Percentiles rank a stretch among this genome's conserved stretches.
Conservation (phyloP, 2,888 invertebrate genomes). For the Ectemnius continuus region DNA sequence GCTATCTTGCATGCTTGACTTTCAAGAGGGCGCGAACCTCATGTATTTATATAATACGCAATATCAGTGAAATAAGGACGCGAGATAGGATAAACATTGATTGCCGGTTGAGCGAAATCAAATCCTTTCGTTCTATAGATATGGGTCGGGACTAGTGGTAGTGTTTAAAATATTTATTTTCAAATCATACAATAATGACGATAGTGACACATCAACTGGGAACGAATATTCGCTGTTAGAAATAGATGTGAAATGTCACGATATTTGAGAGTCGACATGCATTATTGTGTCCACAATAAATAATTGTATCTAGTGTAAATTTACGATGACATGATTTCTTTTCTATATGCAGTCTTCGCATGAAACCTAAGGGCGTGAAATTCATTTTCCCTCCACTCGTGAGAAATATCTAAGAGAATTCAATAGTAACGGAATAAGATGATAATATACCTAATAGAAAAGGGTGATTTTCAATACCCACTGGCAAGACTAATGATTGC, state of each 20-base stretch:
- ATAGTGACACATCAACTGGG: constrained; percentile 43
- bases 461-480: constrained; percentile 12
- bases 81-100: too few species aligned
- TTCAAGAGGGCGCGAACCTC: too few species aligned
- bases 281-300: constrained; percentile 58
- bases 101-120: too few species aligned
- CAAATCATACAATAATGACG: constrained; percentile 67
- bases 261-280: constrained; percentile 46
- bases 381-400: too few species aligned
- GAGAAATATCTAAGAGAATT: neutral
- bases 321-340: constrained; percentile 37
- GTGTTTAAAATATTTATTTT: constrained; percentile 75
- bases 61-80: too few species aligned
- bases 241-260: constrained; percentile 34
- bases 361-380: too few species aligned
- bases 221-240: constrained; percentile 41
- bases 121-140: neutral
- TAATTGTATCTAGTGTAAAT: constrained; percentile 49
- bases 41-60: too few species aligned
- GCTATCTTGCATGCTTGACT: too few species aligned
- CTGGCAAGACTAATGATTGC: too few species aligned
- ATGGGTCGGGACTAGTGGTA: neutral
- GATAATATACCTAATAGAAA: neutral
- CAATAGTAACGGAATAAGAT: constrained; percentile 20
- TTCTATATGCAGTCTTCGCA: constrained; percentile 44